A percentile compares a stretch with the other conserved stretches of the same genome.
phyloP scores from a whole-genome alignment of 1,140 invertebrate species.

The Zaprionus camerounensis region DNA sequence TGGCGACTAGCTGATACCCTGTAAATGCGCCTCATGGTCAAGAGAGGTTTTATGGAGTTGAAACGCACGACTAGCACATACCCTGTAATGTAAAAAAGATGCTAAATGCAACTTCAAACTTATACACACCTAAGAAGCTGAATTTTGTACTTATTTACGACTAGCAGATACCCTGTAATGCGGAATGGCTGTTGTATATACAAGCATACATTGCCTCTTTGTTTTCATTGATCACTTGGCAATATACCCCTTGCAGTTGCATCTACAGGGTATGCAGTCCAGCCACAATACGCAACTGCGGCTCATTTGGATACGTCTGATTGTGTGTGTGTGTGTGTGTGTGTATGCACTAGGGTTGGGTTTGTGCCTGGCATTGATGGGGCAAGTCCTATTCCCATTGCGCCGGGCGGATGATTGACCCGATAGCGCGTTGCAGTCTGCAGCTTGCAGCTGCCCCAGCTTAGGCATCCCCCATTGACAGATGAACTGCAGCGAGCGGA shows the following conservation, averaged over 20 bases:
- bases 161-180: background rate
- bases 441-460: constrained; percentile 15
- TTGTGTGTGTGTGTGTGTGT: background rate
- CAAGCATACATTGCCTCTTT: background rate
- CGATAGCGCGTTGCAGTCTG: constrained; percentile 11
- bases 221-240: background rate
- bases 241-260: background rate
- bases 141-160: background rate
- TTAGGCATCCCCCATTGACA: constrained; percentile 1
- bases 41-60: background rate
- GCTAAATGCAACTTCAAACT: background rate
- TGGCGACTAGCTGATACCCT: background rate
- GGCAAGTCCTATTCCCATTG: constrained; percentile 22
- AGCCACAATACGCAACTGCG: constrained; percentile 5
- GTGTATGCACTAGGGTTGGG: constrained; percentile 9
- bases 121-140: background rate
- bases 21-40: background rate
- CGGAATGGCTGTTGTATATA: too few species aligned
- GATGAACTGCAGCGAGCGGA: background rate
- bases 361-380: background rate
- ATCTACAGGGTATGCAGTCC: constrained; percentile 3
- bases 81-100: background rate
- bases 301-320: constrained; percentile 13
- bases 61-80: background rate
- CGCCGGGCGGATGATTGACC: constrained; percentile 13